These are phyloP conservation scores for Ctenopoma kingsleyae DNA, from an alignment of 2,797 vertebrate genomes.

Conservation along the genomic window DNA sequence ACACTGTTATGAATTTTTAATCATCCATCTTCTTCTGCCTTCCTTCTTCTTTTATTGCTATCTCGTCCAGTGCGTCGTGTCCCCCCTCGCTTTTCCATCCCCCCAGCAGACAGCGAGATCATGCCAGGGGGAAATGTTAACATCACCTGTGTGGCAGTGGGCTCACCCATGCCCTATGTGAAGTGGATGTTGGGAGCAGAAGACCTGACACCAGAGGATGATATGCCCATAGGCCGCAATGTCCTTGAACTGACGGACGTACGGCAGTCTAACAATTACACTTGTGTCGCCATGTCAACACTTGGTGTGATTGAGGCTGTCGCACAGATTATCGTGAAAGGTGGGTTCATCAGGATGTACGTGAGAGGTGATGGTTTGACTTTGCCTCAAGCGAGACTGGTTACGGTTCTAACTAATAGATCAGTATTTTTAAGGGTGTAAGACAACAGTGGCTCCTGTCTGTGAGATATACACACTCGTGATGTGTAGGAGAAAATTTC, in stretches of 20 bases:
- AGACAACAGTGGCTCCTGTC: background rate
- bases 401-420: conserved; percentile 14
- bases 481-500: too few relatives aligned
- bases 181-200: conserved; percentile 99
- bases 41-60: conserved; percentile 4
- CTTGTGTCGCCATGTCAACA: conserved; percentile 99
- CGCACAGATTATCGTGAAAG: conserved; percentile 98
- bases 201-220: conserved; percentile 98
- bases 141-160: conserved; percentile 98
- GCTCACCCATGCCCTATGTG: conserved; percentile 98
- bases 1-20: conserved; percentile 41
- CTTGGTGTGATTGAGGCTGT: conserved; percentile 98
- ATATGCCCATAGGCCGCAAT: conserved; percentile 99
- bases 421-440: background rate
- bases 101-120: conserved; percentile 97
- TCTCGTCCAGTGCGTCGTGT: conserved; percentile 92
- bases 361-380: background rate
- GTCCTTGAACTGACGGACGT: conserved; percentile 97
- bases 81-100: conserved; percentile 97
- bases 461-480: background rate
- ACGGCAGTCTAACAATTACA: conserved; percentile 98
- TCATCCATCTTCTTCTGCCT: conserved; percentile 17
- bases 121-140: conserved; percentile 99
- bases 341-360: conserved; percentile 65
- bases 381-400: conserved; percentile 3